These are phyloP conservation scores for Thinocorus orbignyianus DNA, from an alignment of 2,113 vertebrate species.

Conservation along the genomic window DNA sequence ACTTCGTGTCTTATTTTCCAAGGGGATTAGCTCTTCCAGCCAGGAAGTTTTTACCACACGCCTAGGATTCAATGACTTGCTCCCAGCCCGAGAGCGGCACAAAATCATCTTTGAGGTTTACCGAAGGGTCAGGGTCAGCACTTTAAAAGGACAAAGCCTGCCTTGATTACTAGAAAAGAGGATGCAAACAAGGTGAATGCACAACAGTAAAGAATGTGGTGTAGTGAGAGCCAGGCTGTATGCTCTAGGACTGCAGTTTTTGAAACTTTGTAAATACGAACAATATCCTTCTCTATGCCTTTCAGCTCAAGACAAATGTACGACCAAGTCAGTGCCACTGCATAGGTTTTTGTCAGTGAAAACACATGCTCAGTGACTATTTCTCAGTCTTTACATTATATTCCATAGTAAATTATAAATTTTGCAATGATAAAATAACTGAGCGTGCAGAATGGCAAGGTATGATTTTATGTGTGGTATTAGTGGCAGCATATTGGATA, in stretches of 20 bases:
- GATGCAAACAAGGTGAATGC: not conserved
- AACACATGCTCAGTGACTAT: not conserved
- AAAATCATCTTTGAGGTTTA: constrained; percentile 24
- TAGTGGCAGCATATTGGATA: not conserved
- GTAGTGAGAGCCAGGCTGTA: not conserved
- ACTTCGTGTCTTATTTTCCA: constrained; percentile 8
- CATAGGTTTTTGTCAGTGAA: not conserved
- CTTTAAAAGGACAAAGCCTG: not conserved
- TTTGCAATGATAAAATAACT: constrained; percentile 4
- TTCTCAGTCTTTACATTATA: not conserved
- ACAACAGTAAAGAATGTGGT: not conserved
- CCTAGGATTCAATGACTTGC: not conserved
- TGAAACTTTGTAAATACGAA: not conserved
- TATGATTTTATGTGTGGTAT: not conserved
- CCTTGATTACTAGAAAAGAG: not conserved
- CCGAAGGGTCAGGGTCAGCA: rapidly evolving
- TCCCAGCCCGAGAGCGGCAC: not conserved
- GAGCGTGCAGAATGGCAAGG: not conserved
- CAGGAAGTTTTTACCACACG: constrained; percentile 1
- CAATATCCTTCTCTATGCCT: not conserved
- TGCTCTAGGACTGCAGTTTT: not conserved
- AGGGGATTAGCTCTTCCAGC: constrained; percentile 1
- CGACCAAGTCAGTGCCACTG: not conserved
- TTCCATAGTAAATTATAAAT: not conserved
- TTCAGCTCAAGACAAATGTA: not conserved